Conservation (phyloP, 2,113 vertebrate species). For the Mirounga angustirostris region DNA sequence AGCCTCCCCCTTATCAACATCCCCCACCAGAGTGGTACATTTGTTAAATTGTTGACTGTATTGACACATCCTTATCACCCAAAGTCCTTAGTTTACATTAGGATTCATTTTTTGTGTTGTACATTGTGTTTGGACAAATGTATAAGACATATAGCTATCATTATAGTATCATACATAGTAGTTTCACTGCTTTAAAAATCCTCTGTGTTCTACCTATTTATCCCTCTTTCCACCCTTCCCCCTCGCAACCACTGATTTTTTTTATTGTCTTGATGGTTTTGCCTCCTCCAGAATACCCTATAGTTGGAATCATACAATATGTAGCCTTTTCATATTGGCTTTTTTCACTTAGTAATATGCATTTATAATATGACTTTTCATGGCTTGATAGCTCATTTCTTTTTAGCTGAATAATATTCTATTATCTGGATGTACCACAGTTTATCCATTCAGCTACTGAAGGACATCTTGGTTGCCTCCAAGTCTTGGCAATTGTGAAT, state of each 20-base stretch:
- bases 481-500: background rate
- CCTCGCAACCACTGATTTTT: background rate
- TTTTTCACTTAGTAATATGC: background rate
- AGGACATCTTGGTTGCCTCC: background rate
- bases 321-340: background rate
- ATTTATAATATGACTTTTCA: background rate
- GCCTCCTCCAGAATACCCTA: background rate
- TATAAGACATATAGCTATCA: background rate
- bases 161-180: background rate
- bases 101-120: background rate
- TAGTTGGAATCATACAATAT: background rate
- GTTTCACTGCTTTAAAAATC: background rate
- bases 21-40: background rate
- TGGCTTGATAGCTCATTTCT: constrained; percentile 7
- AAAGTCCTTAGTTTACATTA: background rate
- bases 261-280: background rate
- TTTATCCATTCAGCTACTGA: background rate
- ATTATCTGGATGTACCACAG: background rate
- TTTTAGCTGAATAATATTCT: background rate
- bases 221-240: background rate
- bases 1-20: background rate
- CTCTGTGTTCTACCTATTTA: background rate
- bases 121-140: background rate
- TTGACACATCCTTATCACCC: background rate
- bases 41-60: background rate